These are phyloP conservation scores for Brachionus koreanus DNA, from an alignment of 1,140 invertebrate species.

Conservation along the genomic window DNA sequence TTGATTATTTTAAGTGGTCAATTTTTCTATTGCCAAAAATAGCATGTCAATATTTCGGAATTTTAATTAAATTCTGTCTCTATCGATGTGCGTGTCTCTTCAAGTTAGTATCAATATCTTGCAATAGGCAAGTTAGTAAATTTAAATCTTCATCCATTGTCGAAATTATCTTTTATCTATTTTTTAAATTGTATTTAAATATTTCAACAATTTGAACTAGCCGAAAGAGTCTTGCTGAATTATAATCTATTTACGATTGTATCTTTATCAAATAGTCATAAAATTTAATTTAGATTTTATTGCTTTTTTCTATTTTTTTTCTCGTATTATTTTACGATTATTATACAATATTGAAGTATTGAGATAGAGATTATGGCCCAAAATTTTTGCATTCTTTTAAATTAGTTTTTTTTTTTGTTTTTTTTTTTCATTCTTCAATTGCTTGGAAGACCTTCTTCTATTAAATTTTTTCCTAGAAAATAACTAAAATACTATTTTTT, in stretches of 20 bases:
- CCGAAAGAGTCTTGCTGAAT: not conserved
- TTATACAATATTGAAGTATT: conserved; percentile 5
- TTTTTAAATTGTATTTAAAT: not conserved
- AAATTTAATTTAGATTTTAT: not conserved
- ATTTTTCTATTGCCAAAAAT: not conserved
- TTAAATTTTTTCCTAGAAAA: not conserved
- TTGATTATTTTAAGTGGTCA: not conserved
- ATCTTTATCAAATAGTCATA: conserved; percentile 9
- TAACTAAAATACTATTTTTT: too few relatives aligned
- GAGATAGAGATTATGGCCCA: not conserved
- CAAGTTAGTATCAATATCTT: not conserved
- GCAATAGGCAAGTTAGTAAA: not conserved
- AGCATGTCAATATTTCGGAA: not conserved
- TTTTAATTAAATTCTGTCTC: conserved; percentile 4
- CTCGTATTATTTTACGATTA: conserved; percentile 2
- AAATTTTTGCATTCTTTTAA: not conserved
- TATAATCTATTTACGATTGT: conserved; percentile 4
- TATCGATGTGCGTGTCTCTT: not conserved
- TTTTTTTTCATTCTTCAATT: not conserved
- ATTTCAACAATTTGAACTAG: not conserved
- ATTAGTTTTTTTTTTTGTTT: not conserved
- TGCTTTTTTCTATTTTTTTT: not conserved
- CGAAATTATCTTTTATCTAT: not conserved
- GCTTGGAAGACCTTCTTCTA: not conserved
- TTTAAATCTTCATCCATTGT: not conserved